A percentile compares a stretch with the other conserved stretches of the same genome.
Evolutionary conservation across 2,888 invertebrate species (phyloP).

Genomic region (Rhagonycha lutea): DNA sequence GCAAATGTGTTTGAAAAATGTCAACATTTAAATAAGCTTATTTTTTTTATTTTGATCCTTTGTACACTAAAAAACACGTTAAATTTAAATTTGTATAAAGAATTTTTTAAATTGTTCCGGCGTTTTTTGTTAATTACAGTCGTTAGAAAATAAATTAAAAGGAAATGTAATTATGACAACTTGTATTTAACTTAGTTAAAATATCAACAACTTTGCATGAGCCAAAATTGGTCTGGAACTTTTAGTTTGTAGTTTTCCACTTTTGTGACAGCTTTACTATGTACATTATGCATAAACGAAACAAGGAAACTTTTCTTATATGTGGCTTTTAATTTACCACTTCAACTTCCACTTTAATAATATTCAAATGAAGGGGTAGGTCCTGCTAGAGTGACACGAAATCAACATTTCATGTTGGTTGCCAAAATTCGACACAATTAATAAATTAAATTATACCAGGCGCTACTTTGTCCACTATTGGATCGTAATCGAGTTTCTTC

Average conservation of each 20-base stretch:
- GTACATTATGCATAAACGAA: neutral
- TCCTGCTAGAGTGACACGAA: neutral
- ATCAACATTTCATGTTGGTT: neutral
- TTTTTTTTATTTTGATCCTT: neutral
- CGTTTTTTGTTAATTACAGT: neutral
- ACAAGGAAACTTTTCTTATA: neutral
- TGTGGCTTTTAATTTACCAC: neutral
- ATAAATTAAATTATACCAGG: neutral
- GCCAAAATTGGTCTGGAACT: neutral
- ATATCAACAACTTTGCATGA: neutral
- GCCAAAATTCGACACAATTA: neutral
- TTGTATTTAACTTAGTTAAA: neutral
- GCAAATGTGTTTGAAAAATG: neutral
- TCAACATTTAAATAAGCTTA: neutral
- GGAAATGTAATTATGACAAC: neutral
- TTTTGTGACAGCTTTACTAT: neutral
- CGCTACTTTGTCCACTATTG: neutral
- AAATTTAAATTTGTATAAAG: neutral
- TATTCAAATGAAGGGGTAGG: neutral
- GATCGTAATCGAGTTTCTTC: neutral
- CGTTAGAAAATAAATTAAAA: neutral
- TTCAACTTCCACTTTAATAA: neutral
- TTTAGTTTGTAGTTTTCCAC: neutral
- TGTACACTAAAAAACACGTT: neutral
- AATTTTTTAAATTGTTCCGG: neutral